Conservation (phyloP, 2,113 vertebrate genomes). For the Sinocyclocheilus rhinocerous region DNA sequence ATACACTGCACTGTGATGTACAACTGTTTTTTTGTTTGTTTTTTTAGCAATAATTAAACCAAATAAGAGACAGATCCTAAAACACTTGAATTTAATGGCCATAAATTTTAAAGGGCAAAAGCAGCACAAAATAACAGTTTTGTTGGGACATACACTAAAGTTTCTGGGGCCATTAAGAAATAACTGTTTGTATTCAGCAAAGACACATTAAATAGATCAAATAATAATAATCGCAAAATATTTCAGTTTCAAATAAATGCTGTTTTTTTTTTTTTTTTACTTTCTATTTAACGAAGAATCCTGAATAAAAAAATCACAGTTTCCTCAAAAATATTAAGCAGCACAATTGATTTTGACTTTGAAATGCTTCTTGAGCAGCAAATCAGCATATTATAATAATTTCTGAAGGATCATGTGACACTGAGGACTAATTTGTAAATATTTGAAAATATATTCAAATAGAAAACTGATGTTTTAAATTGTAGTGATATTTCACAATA, state of each 20-base stretch:
- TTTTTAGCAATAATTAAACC: background rate
- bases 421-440: no score
- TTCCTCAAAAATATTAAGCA: no score
- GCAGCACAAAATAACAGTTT: no score
- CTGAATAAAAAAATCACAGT: no score
- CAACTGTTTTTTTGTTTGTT: background rate
- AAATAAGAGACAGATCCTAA: background rate
- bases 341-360: no score
- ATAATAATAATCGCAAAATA: background rate
- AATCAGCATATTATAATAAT: background rate
- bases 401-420: no score
- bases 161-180: background rate
- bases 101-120: background rate
- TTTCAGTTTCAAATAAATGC: no score
- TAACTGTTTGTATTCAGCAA: background rate
- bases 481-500: background rate
- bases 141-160: no score
- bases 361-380: background rate
- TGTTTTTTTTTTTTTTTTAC: no score
- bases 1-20: background rate
- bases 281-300: no score
- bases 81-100: background rate
- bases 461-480: no score
- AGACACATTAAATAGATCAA: background rate
- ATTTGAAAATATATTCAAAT: no score